These are phyloP conservation scores for Hypolimnas misippus DNA, from an alignment of 2,888 invertebrate species.

Conservation along the genomic window DNA sequence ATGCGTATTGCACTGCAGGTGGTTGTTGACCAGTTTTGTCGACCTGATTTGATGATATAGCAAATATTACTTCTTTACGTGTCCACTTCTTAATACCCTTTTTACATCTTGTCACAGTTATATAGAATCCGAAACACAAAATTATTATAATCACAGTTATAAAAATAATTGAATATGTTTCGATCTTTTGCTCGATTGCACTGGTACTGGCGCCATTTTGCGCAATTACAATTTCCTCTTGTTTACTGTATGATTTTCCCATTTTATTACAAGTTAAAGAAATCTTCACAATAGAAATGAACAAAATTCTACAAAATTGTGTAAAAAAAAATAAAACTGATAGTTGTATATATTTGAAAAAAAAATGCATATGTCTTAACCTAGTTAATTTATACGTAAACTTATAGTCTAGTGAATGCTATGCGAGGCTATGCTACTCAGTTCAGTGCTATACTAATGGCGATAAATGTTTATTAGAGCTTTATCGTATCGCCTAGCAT, in stretches of 20 bases:
- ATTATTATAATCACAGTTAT: constrained; percentile 2
- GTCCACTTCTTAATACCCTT: constrained; percentile 2
- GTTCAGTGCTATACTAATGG: constrained; percentile 2
- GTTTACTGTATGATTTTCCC: constrained; percentile 3
- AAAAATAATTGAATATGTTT: constrained; percentile 1
- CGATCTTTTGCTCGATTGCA: constrained; percentile 2
- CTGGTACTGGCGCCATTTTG: background rate
- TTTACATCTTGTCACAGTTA: constrained; percentile 2
- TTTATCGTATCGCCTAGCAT: constrained; percentile 1
- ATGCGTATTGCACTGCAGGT: constrained; percentile 4
- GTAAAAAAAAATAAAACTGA: background rate
- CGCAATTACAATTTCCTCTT: constrained; percentile 5
- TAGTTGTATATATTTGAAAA: background rate
- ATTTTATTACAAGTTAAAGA: constrained; percentile 2
- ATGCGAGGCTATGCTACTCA: constrained; percentile 2
- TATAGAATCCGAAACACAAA: constrained; percentile 1
- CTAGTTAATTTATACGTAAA: background rate
- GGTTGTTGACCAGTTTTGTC: constrained; percentile 4
- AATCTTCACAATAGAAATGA: background rate
- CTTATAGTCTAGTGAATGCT: constrained; percentile 4
- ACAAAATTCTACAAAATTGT: constrained; percentile 1
- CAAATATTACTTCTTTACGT: constrained; percentile 2
- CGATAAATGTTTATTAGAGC: constrained; percentile 4
- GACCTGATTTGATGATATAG: background rate
- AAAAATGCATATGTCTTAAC: constrained; percentile 5